phyloP scores from a whole-genome alignment of 2,888 invertebrate genomes.

The Gryllus longicercus region DNA sequence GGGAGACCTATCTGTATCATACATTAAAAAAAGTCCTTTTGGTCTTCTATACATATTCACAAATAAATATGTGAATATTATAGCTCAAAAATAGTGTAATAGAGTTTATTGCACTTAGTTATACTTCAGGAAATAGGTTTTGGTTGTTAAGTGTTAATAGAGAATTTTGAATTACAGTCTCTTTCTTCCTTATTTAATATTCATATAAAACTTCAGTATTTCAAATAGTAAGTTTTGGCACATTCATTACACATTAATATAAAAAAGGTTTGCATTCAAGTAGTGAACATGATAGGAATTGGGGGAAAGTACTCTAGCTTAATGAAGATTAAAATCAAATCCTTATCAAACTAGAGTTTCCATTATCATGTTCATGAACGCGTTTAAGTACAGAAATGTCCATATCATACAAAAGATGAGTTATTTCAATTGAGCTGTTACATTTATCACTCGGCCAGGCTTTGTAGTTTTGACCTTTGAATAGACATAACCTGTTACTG shows the following conservation, averaged over 20 bases:
- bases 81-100: background rate
- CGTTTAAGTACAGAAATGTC: background rate
- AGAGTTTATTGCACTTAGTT: background rate
- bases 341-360: conserved; percentile 6
- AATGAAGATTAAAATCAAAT: background rate
- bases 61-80: background rate
- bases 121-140: background rate
- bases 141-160: background rate
- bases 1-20: too few species aligned
- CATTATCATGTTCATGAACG: background rate
- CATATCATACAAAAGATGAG: background rate
- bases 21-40: too few species aligned
- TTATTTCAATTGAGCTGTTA: conserved; percentile 20
- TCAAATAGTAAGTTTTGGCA: conserved; percentile 10
- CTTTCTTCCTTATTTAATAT: background rate
- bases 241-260: conserved; percentile 17
- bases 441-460: background rate
- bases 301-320: background rate
- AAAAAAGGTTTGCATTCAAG: background rate
- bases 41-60: too few species aligned
- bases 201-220: background rate
- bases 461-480: background rate
- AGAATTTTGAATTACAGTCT: background rate
- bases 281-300: background rate
- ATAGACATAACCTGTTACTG: conserved; percentile 1